Evolutionary conservation across 2,888 invertebrate species (phyloP), one percentile per base, ranked within the genome.

Genomic region (Agapetus fuscipes): DNA sequence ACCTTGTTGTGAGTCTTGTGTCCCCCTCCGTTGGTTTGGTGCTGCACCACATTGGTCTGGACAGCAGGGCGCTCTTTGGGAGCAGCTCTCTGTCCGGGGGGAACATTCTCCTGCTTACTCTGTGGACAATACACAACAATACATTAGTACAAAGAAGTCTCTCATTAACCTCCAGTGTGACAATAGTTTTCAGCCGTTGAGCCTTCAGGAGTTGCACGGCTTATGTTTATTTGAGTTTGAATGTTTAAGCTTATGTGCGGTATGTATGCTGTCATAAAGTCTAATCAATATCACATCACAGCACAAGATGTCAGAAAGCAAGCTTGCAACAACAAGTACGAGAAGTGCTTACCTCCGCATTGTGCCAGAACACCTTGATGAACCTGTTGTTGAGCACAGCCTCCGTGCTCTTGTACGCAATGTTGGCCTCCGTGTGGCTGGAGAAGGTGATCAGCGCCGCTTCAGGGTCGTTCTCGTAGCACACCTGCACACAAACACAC

Each of bases 371-470:
- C 2, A 97, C 87, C 57, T 93, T 91, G 55, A 98, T 96, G 58
- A 98, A 98, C 31, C 98, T 74, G 62, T 98, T 98, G 62, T 97
- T 97, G 35, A 98, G 76, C 3, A 98, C 94, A 0, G 98, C 96
- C 60, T 95, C 95, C 0, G 94, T 91, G 56, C 93, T 93, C 52
- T 90, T 80, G 65, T 94, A 94, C 0, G 97, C 98, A 2, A 87
- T 83, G 56, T 85, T 85, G 0, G 98, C 98, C 57, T 97, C 95
- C 0, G 83, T 78, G 35, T 89, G 87, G 37, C 76, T 81, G 6
- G 86, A 81, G 69, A 91, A 98, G 0, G 95, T 91, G 2, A 98
- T 83, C 25, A 97, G 72, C 0, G 97, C 97, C 0, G 87, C 89
- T 56, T 95, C 95, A 0, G 86, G 87, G 58, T 95, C 94, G 0